Evolutionary conservation across 2,888 invertebrate genomes (phyloP).

Genomic region (Neoitamus cyanurus): DNA sequence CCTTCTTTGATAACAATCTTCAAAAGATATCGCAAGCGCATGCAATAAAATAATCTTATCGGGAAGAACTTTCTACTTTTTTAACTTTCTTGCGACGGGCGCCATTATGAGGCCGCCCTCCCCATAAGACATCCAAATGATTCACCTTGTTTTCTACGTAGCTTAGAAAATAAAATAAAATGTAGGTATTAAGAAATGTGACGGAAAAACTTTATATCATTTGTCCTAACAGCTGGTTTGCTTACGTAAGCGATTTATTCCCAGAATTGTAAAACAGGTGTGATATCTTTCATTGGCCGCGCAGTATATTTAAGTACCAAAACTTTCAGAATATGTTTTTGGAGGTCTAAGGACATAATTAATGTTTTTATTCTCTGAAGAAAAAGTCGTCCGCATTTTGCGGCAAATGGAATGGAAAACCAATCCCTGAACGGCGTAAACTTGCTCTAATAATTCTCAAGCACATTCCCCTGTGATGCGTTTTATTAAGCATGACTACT

Average conservation of each 20-base stretch:
- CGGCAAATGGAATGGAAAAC: too few relatives aligned
- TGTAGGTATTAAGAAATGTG: background rate
- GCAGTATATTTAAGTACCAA: too few relatives aligned
- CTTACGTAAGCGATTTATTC: background rate
- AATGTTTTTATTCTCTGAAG: background rate
- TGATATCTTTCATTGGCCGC: background rate
- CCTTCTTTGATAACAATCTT: background rate
- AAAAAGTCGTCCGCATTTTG: too few relatives aligned
- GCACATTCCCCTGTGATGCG: background rate
- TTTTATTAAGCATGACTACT: background rate
- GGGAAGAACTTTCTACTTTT: background rate
- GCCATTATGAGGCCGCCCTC: background rate
- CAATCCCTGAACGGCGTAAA: too few relatives aligned
- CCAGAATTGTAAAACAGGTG: background rate
- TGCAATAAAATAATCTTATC: background rate
- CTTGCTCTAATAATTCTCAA: background rate
- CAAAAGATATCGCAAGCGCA: background rate
- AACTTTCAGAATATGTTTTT: background rate
- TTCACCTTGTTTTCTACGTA: background rate
- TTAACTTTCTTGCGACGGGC: background rate
- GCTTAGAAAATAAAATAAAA: background rate
- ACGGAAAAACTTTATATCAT: background rate
- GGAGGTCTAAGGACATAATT: background rate
- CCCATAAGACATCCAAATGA: background rate
- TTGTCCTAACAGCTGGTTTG: background rate